Base-by-base conservation (phyloP, 2,113 vertebrate species). In the Spheniscus mendiculus region DNA sequence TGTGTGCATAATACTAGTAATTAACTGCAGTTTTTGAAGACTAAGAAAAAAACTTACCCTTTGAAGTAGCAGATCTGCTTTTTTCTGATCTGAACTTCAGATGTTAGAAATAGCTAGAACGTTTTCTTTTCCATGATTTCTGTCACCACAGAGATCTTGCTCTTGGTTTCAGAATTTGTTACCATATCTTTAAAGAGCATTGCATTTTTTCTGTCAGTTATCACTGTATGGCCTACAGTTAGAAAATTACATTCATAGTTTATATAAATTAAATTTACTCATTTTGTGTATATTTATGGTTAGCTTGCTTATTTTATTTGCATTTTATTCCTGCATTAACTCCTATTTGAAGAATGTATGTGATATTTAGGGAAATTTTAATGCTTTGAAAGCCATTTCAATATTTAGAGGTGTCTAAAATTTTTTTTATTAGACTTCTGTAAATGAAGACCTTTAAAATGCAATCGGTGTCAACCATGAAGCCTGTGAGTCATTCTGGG, bases 311-410 rank as follows among this genome's bases (percentile, higher is more conserved):
- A 27, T 36, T 73, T 94, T 91, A 91, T 98, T 96, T 97, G 97
- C 97, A 95, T 97, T 94, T 97, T 85, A 97, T 97, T 91, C 80
- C 97, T 92, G 97, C 87, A 91, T 83, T 97, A 84, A 85, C 69
- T 96, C 79, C 84, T 94, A 98, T 91, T 91, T 90, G 80, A 82
- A 85, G 82, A 80, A 93, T 95, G 66, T 77, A 96, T 94, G 89
- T 61, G 86, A 92, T 88, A 90, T 94, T 96, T 96, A 96, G 96
- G 96, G 93, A 96, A 97, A 97, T 95, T 93, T 73, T 70, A 76
- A 40, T 87, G 72, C 83, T 90, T 80, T 89, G 66, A 74, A 95
- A 81, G 67, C 44, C 23, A 87, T 92, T 96, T 91, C 81, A 84
- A 91, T 97, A 92, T 91, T 55, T 76, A 88, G 65, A 93, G 65